Base-by-base conservation (phyloP, 1,140 invertebrate genomes). In the Hypsibius dujardini region DNA sequence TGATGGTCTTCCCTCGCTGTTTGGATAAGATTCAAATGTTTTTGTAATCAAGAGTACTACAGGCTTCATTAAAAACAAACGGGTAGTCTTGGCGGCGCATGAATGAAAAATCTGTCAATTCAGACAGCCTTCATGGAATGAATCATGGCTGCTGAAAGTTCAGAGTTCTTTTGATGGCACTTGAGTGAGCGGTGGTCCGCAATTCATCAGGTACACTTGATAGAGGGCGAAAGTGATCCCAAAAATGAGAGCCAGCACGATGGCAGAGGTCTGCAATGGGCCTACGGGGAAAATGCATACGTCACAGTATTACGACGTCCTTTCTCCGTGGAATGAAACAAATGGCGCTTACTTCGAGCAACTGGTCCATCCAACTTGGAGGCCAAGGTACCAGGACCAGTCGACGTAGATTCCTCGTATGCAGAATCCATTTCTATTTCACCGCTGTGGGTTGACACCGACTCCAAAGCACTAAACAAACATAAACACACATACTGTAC, bases 371-470 rank as follows among this genome's bases (percentile, higher is more conserved):
- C 7, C 42, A 12, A 12, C 12, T 42, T 12, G 62, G 42, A 42
- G 45, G 3, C 12, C 42, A 3, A 12, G 3, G 12, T 67, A 67
- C 3, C 12, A 15, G 42, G 45, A 15, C 62, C 62, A 42, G 12
- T 67, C 12, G 42, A 56, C 7, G n/a, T 56, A 56, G n/a, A 56
- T 56, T 56, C 50, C 12, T 12, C 62, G 62, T 7, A 12, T 7
- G 12, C 62, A 42, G 62, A 15, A 15, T 12, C 42, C 42, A 7
- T 42, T 45, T 67, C 62, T 42, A 67, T 42, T 7, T 67, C 62
- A 12, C 42, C 62, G 62, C 62, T 67, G 42, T 67, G 62, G 12
- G 62, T 67, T 45, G 62, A 67, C 62, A 67, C 12, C 12, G 62
- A 67, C 45, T 67, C 62, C 62, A 67, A 67, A 3, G 62, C 62